Evolutionary conservation across 2,797 vertebrate species (phyloP), one percentile per base, ranked within the genome.

Genomic region (Chrosomus eos): DNA sequence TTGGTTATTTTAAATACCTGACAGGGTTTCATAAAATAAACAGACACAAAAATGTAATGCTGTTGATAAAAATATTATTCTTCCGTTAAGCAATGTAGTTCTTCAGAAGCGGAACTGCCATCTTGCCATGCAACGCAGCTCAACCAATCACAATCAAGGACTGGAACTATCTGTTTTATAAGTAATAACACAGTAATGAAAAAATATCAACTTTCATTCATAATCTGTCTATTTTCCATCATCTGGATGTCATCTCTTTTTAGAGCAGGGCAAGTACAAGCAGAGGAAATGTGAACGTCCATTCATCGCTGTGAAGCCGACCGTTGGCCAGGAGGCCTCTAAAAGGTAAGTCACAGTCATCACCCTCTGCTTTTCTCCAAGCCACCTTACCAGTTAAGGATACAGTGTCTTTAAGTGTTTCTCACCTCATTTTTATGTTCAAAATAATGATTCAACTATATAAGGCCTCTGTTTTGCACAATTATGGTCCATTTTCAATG

Each of bases 201-300:
- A 75, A 7, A 58, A 55, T n/a, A 76, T 23, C 6, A 33, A 19
- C 3, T 33, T 8, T 36, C 31, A 67, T 16, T 72, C 5, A n/a
- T 26, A 43, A n/a, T 43, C 58, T 45, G 33, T 75, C 48, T 38
- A 3, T n/a, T 67, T 33, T 70, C 26, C 36, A 60, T 40, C 18
- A 33, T 83, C 9, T 79, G 66, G n/a, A 71, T 84, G 45, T 84
- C 14, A 31, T 84, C 48, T 89, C 74, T 90, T 86, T 84, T 81
- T 58, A 95, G 94, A 95, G 91, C 92, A 94, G 88, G 94, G 94
- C 89, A 94, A 94, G 90, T 94, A 92, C 74, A 95, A 95, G 92
- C 94, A 94, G 90, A 94, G 94, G 94, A 95, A 93, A 96, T 95
- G 95, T 94, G 93, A 95, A 91, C 92, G 90, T 71, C 90, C 91